Percentiles rank a stretch among this genome's conserved stretches.
These are phyloP conservation scores for Carassius gibelio DNA, from an alignment of 2,113 vertebrate species.

Conservation along the genomic window DNA sequence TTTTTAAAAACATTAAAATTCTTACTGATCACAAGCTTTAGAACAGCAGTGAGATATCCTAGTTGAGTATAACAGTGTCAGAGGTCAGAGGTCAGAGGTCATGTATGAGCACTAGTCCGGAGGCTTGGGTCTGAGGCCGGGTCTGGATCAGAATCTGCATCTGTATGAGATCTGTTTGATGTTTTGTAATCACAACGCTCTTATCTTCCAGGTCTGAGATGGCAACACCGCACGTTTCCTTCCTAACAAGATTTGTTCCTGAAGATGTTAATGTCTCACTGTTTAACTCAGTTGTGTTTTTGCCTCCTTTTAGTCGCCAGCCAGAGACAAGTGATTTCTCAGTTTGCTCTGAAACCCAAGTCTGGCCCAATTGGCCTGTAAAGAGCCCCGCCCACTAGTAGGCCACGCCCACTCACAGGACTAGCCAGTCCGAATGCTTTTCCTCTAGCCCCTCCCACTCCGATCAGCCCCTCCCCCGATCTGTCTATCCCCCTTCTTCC, in stretches of 20 bases:
- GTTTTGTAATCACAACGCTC: background rate
- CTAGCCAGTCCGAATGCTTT: slow-evolving; percentile 70
- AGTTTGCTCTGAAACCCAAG: slow-evolving; percentile 5
- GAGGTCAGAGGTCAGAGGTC: background rate
- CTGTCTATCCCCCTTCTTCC: slow-evolving; percentile 42
- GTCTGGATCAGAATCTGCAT: background rate
- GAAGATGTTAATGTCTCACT: background rate
- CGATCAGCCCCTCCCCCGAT: slow-evolving; percentile 58
- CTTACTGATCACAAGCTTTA: too few species aligned
- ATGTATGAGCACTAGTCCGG: background rate
- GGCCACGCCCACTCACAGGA: slow-evolving; percentile 56
- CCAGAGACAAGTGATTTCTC: slow-evolving; percentile 25
- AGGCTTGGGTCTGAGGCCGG: background rate
- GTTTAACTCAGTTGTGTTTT: slow-evolving; percentile 15
- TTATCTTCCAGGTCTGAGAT: slow-evolving; percentile 63
- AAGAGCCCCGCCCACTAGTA: slow-evolving; percentile 42
- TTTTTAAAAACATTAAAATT: too few species aligned
- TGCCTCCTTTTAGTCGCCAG: slow-evolving; percentile 30
- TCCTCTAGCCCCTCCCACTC: slow-evolving; percentile 68
- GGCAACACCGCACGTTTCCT: background rate
- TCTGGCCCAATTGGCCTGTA: slow-evolving; percentile 55
- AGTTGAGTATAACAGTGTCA: too few species aligned
- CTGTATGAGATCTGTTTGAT: background rate
- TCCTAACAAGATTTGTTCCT: background rate
- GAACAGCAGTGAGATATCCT: too few species aligned